phyloP scores from a whole-genome alignment of 1,140 invertebrate species.

The Procambarus virginalis region DNA sequence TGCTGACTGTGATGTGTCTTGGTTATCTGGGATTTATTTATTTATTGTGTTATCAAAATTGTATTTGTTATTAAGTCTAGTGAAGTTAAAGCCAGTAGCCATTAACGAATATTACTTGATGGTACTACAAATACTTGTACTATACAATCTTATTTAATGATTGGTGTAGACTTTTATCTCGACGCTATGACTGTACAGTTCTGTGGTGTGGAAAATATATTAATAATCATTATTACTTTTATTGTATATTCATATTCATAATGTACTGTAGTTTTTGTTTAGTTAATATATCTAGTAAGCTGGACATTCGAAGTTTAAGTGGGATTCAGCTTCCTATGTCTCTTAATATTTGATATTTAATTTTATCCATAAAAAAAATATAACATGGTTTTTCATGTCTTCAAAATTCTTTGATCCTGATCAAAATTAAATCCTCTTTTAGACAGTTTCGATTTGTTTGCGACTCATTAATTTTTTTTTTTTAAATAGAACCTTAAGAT shows the following conservation, averaged over 20 bases:
- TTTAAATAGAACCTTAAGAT: not conserved
- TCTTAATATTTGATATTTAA: not conserved
- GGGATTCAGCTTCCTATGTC: not conserved
- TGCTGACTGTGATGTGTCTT: not conserved
- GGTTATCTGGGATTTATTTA: not conserved
- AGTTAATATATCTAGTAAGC: not conserved
- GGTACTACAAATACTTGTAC: not conserved
- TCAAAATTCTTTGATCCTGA: not conserved
- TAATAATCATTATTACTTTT: not conserved
- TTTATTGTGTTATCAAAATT: no score
- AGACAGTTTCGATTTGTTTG: no score
- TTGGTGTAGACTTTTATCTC: not conserved
- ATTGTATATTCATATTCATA: no score
- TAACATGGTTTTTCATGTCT: constrained; percentile 17
- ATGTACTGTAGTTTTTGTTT: not conserved
- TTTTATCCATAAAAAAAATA: not conserved
- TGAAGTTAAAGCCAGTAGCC: constrained; percentile 15
- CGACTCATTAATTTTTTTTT: not conserved
- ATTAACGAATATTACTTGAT: not conserved
- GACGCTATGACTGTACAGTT: not conserved
- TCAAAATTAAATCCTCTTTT: not conserved
- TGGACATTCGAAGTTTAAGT: not conserved
- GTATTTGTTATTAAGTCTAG: not conserved
- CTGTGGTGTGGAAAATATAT: not conserved
- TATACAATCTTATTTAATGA: not conserved